Base-by-base conservation (phyloP, 2,797 vertebrate genomes). In the Paedocypris micromegethes region DNA sequence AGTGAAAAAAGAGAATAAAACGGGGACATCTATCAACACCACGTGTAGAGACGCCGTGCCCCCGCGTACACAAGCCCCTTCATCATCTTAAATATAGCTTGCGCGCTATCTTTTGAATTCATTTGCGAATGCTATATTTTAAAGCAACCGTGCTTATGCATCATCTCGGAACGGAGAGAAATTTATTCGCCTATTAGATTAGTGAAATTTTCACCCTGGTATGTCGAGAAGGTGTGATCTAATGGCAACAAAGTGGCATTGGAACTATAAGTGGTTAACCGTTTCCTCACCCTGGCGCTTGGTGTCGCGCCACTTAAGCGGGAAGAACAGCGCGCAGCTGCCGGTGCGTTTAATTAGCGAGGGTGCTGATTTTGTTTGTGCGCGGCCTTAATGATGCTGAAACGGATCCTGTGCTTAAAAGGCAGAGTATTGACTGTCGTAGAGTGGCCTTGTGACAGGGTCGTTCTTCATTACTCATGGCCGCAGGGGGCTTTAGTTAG, bases 401-500 rank as follows among this genome's bases (percentile, higher is more conserved):
- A 90, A 86, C 85, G 82, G 81, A 88, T 86, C 82, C 88, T 85
- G 84, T 83, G 51, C 87, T 88, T 83, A 61, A 61, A 84, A 6
- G 58, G 81, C 84, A 89, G 87, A 89, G 87, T 91, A 91, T 91
- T 89, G 87, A 84, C 88, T 85, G 83, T 88, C 80, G 64, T 82
- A 81, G n/a, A 70, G 51, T 72, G 55, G 49, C 5, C 42, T 5
- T 4, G 47, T 61, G 93, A 96, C 93, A 94, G 89, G 89, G 90
- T 90, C 91, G 93, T 96, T 94, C 94, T 92, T 97, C 92, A 96
- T 88, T 81, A 89, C 90, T 85, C 92, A 91, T 78, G 83, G 84
- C 86, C 80, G 92, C 91, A 89, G 91, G 90, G 90, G 23, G 23
- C 23, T 23, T 23, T 23, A 88, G 91, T 78, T 85, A 86, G 86